Conservation (phyloP, 2,113 vertebrate species). For the Terrapene triunguis region DNA sequence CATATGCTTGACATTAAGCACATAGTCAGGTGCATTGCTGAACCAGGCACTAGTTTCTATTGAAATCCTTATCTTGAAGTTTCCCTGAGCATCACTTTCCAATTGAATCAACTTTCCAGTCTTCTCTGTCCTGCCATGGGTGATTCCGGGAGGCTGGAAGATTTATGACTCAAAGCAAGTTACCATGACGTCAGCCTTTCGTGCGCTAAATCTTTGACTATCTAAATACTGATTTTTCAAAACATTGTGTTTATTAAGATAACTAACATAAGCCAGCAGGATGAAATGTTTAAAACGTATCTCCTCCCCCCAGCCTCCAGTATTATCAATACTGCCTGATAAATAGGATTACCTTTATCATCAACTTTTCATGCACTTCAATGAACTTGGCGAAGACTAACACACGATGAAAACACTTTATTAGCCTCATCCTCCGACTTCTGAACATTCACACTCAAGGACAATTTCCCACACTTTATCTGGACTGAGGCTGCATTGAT, state of each 20-base stretch:
- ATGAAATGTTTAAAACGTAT: neutral
- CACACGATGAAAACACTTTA: constrained; percentile 55
- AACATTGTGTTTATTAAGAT: constrained; percentile 12
- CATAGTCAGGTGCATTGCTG: neutral
- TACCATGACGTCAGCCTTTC: fast-evolving
- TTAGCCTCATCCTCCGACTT: constrained; percentile 46
- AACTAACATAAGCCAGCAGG: neutral
- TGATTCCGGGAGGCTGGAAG: neutral
- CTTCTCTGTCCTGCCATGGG: fast-evolving
- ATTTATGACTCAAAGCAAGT: neutral
- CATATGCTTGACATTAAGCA: neutral
- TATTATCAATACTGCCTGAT: constrained; percentile 41
- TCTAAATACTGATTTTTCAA: neutral
- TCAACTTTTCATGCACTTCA: constrained; percentile 11
- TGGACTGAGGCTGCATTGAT: constrained; percentile 65
- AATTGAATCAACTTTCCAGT: neutral
- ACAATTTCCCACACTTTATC: constrained; percentile 64
- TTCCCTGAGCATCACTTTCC: fast-evolving
- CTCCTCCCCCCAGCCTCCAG: neutral
- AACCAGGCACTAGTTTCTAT: neutral
- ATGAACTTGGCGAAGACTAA: constrained; percentile 44
- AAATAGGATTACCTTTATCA: constrained; percentile 53
- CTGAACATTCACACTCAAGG: constrained; percentile 57
- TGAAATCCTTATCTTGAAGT: neutral
- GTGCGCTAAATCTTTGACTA: neutral